Conservation (phyloP, 2,113 vertebrate genomes). For the Aplodontia rufa region DNA sequence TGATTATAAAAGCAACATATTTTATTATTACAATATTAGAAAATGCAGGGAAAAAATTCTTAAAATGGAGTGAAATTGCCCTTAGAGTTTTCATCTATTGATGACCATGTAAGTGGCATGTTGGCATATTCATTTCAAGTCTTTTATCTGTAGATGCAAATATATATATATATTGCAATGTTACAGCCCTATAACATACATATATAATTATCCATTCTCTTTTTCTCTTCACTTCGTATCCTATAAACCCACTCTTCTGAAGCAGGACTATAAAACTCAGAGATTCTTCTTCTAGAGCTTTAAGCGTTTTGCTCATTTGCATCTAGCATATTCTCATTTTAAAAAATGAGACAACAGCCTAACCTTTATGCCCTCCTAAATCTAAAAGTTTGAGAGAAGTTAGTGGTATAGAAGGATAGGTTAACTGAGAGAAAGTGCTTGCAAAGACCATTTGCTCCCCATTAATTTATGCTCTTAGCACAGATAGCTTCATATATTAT, state of each 20-base stretch:
- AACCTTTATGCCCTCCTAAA: background rate
- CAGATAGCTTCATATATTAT: background rate
- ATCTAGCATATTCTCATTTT: background rate
- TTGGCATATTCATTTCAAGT: background rate
- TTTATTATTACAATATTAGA: background rate
- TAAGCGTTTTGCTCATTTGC: background rate
- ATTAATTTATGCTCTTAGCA: background rate
- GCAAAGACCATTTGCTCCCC: background rate
- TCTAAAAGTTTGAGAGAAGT: slow-evolving; percentile 18
- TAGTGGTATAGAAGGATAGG: background rate
- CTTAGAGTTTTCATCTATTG: background rate
- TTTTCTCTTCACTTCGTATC: background rate
- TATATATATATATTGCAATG: background rate
- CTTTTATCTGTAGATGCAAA: background rate
- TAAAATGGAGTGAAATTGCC: background rate
- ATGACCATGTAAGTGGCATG: background rate
- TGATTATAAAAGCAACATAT: background rate
- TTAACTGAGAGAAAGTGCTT: background rate
- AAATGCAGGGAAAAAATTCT: slow-evolving; percentile 9
- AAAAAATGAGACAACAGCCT: background rate
- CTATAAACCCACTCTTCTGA: background rate
- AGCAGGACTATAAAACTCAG: background rate
- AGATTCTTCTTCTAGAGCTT: background rate
- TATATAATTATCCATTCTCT: background rate
- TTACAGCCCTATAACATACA: background rate